These are phyloP conservation scores for Scaptomyza reducta DNA, from an alignment of 2,888 invertebrate species.

Conservation along the genomic window DNA sequence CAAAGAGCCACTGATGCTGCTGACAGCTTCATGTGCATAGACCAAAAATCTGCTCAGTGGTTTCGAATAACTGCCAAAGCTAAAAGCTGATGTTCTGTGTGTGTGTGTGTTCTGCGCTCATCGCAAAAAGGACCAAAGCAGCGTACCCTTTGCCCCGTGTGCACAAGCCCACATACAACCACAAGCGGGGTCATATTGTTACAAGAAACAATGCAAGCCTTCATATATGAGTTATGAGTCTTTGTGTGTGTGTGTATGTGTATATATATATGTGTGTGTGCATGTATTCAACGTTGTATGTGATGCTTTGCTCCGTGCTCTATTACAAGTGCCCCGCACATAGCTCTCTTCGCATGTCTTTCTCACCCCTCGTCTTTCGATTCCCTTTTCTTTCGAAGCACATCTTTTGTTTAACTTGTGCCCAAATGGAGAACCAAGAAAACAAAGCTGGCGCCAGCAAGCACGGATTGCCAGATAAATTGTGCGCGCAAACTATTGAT, in stretches of 20 bases:
- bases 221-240: slow-evolving; percentile 62
- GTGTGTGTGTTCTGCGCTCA: slow-evolving; percentile 18
- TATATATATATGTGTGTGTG: too few relatives aligned
- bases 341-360: slow-evolving; percentile 8
- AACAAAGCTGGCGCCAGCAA: slow-evolving; percentile 23
- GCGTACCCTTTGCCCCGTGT: background rate
- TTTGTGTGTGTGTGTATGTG: background rate
- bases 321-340: slow-evolving; percentile 50
- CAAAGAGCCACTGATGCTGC: slow-evolving; percentile 50
- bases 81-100: slow-evolving; percentile 40
- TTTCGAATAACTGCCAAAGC: slow-evolving; percentile 68
- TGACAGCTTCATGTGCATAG: slow-evolving; percentile 71
- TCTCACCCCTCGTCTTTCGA: background rate
- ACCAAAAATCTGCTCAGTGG: slow-evolving; percentile 68
- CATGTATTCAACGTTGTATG: slow-evolving; percentile 7
- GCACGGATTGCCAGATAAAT: slow-evolving; percentile 53
- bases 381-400: slow-evolving; percentile 13
- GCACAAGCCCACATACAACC: slow-evolving; percentile 13
- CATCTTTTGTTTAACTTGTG: slow-evolving; percentile 66
- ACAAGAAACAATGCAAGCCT: slow-evolving; percentile 70
- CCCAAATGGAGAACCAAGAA: slow-evolving; percentile 55
- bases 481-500: slow-evolving; percentile 69
- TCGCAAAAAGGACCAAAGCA: slow-evolving; percentile 42
- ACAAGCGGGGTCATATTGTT: slow-evolving; percentile 61
- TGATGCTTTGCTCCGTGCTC: slow-evolving; percentile 51